Conservation (phyloP, 2,113 vertebrate species). For the Noturus placidus region DNA sequence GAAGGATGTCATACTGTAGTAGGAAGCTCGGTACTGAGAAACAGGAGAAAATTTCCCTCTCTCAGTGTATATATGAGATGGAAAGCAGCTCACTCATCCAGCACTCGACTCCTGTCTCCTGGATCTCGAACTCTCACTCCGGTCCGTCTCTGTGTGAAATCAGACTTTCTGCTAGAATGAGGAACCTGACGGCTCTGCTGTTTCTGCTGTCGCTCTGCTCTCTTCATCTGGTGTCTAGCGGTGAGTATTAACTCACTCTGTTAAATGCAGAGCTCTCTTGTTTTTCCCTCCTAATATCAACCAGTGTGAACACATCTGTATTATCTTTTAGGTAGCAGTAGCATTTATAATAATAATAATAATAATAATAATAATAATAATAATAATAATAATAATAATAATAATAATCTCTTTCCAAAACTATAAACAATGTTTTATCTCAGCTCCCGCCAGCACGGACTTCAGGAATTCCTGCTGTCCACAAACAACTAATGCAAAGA, state of each 20-base stretch:
- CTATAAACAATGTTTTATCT: not conserved
- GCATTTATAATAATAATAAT: not conserved
- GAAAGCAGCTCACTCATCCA: not conserved
- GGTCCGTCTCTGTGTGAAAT: not conserved
- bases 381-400: slow-evolving; percentile 7
- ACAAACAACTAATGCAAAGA: not conserved
- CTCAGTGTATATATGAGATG: not conserved
- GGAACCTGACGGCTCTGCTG: slow-evolving; percentile 14
- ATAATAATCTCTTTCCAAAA: not conserved
- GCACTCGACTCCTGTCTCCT: not conserved
- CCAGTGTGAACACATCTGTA: not conserved
- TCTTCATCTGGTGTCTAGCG: not conserved
- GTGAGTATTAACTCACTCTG: not conserved
- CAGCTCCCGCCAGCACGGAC: not conserved
- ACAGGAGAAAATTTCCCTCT: not conserved
- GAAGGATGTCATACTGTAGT: not conserved
- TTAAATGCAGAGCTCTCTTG: not conserved
- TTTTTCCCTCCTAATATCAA: not conserved
- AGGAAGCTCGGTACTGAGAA: not conserved
- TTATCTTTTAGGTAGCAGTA: not conserved
- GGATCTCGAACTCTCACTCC: not conserved
- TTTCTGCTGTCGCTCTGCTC: not conserved
- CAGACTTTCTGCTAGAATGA: slow-evolving; percentile 16
- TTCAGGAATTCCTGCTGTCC: not conserved
- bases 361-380: not conserved